Base-by-base conservation (phyloP, 2,888 invertebrate species). In the Chaitophorus viminalis region DNA sequence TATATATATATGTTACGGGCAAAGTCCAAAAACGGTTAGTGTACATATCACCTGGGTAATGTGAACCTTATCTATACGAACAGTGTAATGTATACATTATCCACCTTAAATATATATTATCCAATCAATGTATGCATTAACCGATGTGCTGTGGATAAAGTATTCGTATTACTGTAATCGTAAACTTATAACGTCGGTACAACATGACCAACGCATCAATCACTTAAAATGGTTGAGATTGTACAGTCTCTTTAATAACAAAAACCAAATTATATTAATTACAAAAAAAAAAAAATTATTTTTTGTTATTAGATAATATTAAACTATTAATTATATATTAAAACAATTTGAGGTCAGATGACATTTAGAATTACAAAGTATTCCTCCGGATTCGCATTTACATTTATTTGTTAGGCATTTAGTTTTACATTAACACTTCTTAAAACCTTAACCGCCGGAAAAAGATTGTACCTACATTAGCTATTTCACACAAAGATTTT, bases 291-390 rank as follows among this genome's bases (percentile, higher is more conserved):
- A 74, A 74, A 74, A 65, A 65, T 60, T 18, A 60, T 60, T 72
- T 72, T 33, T 72, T 72, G 33, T 72, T 72, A 72, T 72, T 72
- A n/a, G n/a, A n/a, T n/a, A 72, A 31, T 72, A 72, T 72, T 72
- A 72, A 72, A 72, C 72, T 72, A 72, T 72, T 29, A 72, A 72
- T 72, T 72, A 33, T 72, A 72, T 72, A 72, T 72, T 72, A 3
- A 33, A 72, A 72, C 72, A 72, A 72, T 72, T 72, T 72, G 72
- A 33, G 72, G 31, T 72, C 5, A 18, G 72, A 33, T 33, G 72
- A 72, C 72, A 72, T 72, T 72, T 72, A 33, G 72, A 72, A 72
- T 72, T 72, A 81, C 81, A 81, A 54, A 81, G 25, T 65, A 60
- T 33, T 81, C 81, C 81, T n/a, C 36, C 36, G 11, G 29, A n/a